Percentiles rank a stretch among this genome's conserved stretches.
phyloP scores from a whole-genome alignment of 2,113 vertebrate genomes.

The Lipotes vexillifer region DNA sequence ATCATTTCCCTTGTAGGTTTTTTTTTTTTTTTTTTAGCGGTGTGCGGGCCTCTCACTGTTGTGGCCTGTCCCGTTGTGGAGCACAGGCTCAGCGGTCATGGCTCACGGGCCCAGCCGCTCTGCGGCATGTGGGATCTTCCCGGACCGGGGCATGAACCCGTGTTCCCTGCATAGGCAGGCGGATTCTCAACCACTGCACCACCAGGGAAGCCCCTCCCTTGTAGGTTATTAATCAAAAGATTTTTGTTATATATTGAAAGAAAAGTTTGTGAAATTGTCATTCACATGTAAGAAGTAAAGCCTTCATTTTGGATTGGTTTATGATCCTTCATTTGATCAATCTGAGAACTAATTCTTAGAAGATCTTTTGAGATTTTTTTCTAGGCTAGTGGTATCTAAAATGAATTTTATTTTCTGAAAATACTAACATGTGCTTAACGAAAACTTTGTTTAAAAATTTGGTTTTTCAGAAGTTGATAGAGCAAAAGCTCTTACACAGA shows the following conservation, averaged over 20 bases:
- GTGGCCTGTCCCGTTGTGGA: too few relatives aligned
- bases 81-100: too few relatives aligned
- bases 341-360: neutral
- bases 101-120: too few relatives aligned
- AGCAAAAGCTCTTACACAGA: neutral
- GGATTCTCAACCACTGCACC: too few relatives aligned
- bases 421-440: neutral
- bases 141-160: too few relatives aligned
- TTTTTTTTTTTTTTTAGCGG: neutral
- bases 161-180: too few relatives aligned
- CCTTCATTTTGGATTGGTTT: neutral
- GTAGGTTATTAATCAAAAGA: neutral
- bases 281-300: neutral
- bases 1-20: neutral
- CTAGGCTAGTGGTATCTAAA: neutral
- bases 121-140: too few relatives aligned
- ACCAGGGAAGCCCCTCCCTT: too few relatives aligned
- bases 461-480: neutral
- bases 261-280: neutral
- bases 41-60: too few relatives aligned
- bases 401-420: conserved; percentile 7
- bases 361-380: neutral
- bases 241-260: neutral
- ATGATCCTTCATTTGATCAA: neutral
- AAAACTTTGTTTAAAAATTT: neutral